These are phyloP conservation scores for Galeopsomyia nigrocyanea DNA, from an alignment of 2,888 invertebrate genomes.

Conservation along the genomic window DNA sequence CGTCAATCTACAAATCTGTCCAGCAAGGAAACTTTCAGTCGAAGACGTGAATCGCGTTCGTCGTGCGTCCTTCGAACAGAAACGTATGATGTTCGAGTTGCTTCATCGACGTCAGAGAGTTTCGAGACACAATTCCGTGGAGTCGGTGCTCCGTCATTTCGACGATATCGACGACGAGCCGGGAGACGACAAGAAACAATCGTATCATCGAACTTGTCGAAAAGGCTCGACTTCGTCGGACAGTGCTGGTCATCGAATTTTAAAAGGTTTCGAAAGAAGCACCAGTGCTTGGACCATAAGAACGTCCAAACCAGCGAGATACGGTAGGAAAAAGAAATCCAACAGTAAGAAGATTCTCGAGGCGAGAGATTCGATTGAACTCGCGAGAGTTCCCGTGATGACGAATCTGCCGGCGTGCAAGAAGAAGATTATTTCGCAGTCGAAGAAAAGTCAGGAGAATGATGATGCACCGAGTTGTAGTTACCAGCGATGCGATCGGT, in stretches of 20 bases:
- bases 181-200: neutral
- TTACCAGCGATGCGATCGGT: neutral
- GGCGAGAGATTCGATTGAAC: slow-evolving; percentile 46
- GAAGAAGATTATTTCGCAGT: slow-evolving; percentile 32
- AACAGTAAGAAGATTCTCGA: slow-evolving; percentile 21
- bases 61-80: slow-evolving; percentile 45
- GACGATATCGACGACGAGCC: slow-evolving; percentile 55
- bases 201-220: no score
- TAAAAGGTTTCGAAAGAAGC: slow-evolving; percentile 28
- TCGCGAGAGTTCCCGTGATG: slow-evolving; percentile 34
- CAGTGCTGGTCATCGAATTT: no score
- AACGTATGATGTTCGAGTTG: slow-evolving; percentile 40
- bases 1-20: neutral
- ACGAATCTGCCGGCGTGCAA: slow-evolving; percentile 35
- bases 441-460: neutral
- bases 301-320: neutral
- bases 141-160: slow-evolving; percentile 57
- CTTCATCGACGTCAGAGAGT: slow-evolving; percentile 34
- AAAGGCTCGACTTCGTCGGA: no score
- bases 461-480: neutral
- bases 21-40: slow-evolving; percentile 15
- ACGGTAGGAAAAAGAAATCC: neutral
- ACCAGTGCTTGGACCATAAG: slow-evolving; percentile 37
- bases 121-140: slow-evolving; percentile 58
- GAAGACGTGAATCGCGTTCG: slow-evolving; percentile 34